Base-by-base conservation (phyloP, 2,888 invertebrate genomes). In the Cataglyphis altisquamis region DNA sequence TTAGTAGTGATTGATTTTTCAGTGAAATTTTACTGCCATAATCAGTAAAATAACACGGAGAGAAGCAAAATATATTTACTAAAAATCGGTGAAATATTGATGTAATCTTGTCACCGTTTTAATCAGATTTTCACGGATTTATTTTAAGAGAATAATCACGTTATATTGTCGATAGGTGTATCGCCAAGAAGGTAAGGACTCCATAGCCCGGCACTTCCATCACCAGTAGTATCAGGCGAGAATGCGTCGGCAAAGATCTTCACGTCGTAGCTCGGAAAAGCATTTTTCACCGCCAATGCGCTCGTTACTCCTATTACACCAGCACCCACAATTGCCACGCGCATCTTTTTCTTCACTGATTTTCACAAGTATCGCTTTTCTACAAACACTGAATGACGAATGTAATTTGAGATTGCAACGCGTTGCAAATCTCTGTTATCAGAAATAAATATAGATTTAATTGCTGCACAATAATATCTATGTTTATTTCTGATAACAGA, bases 181-280 rank as follows among this genome's bases (percentile, higher is more conserved):
- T 95, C 95, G 0, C 96, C 96, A 63, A 96, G 95, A 10, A 97
- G 93, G 92, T 96, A 97, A 0, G 97, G 98, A 12, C 96, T 95
- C 97, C 97, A 98, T 8, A 98, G 94, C 0, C 98, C 98, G 0
- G 97, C 98, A 1, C 97, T 97, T 0, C 97, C 97, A 93, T 98
- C 97, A 0, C 97, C 97, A 0, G 97, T 98, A 0, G 98, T 98
- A 82, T 97, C 94, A 0, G 97, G 97, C 21, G 97, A 95, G 85
- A 97, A 96, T 32, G 96, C 95, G n/a, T 96, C 96, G 0, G 97
- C 96, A 82, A 97, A 95, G 55, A 98, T 91, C 8, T 96, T 96
- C 9, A 98, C 96, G 92, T 96, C 91, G 67, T 91, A 92, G 80
- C 94, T 87, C 32, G 95, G 95, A 87, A 96, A 95, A 88, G 95